A percentile compares a stretch with the other conserved stretches of the same genome.
Evolutionary conservation across 2,797 vertebrate species (phyloP).

Genomic region (Thunnus albacares): DNA sequence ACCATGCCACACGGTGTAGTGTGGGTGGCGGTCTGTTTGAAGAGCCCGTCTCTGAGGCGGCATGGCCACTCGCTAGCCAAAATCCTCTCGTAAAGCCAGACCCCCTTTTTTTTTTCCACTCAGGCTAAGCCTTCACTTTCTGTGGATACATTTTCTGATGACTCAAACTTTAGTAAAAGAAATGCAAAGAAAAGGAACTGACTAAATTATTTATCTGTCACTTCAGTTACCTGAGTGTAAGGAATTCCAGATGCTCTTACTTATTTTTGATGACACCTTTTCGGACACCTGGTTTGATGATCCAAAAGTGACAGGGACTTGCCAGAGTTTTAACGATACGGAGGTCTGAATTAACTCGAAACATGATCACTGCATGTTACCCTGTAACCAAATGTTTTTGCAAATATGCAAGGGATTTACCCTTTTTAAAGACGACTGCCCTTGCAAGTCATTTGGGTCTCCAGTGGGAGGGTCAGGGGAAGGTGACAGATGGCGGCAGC

Average conservation of each 20-base stretch:
- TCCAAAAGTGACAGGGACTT: conserved; percentile 10
- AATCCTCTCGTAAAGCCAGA: conserved; percentile 52
- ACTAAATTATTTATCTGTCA: conserved; percentile 31
- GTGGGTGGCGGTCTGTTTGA: conserved; percentile 79
- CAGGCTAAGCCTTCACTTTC: conserved; percentile 20
- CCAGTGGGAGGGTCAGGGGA: conserved; percentile 50
- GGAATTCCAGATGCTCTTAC: conserved; percentile 30
- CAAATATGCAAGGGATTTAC: conserved; percentile 30
- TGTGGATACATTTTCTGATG: conserved; percentile 44
- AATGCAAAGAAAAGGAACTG: conserved; percentile 16
- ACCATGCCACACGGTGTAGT: conserved; percentile 75
- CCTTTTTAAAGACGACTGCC: conserved; percentile 47
- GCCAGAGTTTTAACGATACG: conserved; percentile 22
- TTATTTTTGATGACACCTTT: conserved; percentile 36
- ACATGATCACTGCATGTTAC: background rate
- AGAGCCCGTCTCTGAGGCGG: conserved; percentile 68
- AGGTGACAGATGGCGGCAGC: conserved; percentile 76
- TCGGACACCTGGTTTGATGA: conserved; percentile 24
- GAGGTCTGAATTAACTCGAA: conserved; percentile 23
- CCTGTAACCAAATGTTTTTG: conserved; percentile 36
- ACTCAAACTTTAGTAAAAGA: conserved; percentile 16
- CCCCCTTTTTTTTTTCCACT: background rate
- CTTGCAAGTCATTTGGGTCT: conserved; percentile 57
- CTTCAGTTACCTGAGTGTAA: conserved; percentile 23
- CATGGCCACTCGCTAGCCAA: conserved; percentile 61